Conservation (phyloP, 2,888 invertebrate genomes). For the Aromia moschata region DNA sequence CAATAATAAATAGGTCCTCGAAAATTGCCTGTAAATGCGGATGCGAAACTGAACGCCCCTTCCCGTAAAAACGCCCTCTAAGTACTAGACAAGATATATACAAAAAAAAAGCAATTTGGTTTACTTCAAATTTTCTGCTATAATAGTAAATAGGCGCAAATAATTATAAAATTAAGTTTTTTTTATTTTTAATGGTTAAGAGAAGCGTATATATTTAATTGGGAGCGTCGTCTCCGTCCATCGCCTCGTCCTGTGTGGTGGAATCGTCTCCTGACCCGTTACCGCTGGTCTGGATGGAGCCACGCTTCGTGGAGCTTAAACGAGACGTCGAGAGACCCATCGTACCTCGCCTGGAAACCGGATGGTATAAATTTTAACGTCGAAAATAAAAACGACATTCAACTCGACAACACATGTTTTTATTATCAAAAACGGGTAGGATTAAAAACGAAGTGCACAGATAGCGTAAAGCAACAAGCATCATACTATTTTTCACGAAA, state of each 20-base stretch:
- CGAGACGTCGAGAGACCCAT: slow-evolving; percentile 71
- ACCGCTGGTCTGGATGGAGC: slow-evolving; percentile 71
- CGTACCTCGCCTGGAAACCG: slow-evolving; percentile 59
- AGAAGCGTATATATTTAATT: slow-evolving; percentile 57
- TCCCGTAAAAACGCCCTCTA: slow-evolving; percentile 48
- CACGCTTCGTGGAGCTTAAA: slow-evolving; percentile 72
- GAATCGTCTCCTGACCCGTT: slow-evolving; percentile 79
- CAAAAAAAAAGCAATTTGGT: slow-evolving; percentile 46
- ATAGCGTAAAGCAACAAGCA: too few species aligned
- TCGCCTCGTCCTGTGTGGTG: slow-evolving; percentile 78
- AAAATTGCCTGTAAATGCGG: slow-evolving; percentile 15
- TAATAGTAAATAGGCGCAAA: slow-evolving; percentile 30
- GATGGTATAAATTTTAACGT: not conserved
- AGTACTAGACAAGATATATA: slow-evolving; percentile 49
- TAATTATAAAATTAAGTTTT: slow-evolving; percentile 29
- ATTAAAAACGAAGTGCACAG: too few species aligned
- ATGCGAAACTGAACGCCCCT: slow-evolving; percentile 30
- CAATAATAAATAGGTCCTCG: slow-evolving; percentile 30
- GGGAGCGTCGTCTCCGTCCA: slow-evolving; percentile 76
- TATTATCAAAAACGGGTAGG: too few species aligned
- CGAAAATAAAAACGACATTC: too few species aligned
- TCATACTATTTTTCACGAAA: too few species aligned
- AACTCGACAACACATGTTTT: too few species aligned
- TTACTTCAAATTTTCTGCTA: slow-evolving; percentile 35
- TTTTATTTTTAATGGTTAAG: slow-evolving; percentile 25